Evolutionary conservation across 2,113 vertebrate species (phyloP).

Genomic region (Chlorodrepanis virens): DNA sequence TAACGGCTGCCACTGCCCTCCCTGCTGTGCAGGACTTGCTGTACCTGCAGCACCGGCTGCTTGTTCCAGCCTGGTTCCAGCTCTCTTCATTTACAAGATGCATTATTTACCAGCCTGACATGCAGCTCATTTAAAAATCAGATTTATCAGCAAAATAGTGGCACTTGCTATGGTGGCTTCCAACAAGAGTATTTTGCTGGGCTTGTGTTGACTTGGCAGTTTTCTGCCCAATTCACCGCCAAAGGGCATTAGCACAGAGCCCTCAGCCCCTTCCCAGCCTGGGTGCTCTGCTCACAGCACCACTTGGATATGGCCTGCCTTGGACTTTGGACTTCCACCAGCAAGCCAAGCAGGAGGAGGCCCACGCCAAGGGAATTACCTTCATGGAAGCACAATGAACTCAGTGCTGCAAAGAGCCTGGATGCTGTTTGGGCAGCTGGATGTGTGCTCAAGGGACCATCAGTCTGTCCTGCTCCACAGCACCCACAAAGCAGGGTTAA

Average conservation of each 20-base stretch:
- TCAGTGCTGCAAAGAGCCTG: neutral
- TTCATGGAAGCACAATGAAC: neutral
- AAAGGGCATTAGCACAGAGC: neutral
- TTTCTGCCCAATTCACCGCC: neutral
- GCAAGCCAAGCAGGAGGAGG: neutral
- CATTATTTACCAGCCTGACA: conserved; percentile 43
- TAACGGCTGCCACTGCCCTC: neutral
- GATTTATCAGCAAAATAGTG: conserved; percentile 34
- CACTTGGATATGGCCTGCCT: fast-evolving
- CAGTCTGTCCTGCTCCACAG: neutral
- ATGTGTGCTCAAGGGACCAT: too few relatives aligned
- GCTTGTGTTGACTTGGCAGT: neutral
- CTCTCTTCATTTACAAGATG: neutral
- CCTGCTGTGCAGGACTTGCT: neutral
- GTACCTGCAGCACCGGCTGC: neutral
- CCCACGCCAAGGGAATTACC: fast-evolving
- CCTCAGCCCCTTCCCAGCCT: neutral
- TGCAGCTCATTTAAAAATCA: conserved; percentile 29
- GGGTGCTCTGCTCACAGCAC: fast-evolving
- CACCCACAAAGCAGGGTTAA: neutral
- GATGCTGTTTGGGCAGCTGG: neutral
- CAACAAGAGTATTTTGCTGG: neutral
- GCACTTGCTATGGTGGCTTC: neutral
- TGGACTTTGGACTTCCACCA: neutral
- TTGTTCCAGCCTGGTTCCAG: neutral